phyloP scores from a whole-genome alignment of 2,888 invertebrate species.

The Chromoteleia sp. region DNA sequence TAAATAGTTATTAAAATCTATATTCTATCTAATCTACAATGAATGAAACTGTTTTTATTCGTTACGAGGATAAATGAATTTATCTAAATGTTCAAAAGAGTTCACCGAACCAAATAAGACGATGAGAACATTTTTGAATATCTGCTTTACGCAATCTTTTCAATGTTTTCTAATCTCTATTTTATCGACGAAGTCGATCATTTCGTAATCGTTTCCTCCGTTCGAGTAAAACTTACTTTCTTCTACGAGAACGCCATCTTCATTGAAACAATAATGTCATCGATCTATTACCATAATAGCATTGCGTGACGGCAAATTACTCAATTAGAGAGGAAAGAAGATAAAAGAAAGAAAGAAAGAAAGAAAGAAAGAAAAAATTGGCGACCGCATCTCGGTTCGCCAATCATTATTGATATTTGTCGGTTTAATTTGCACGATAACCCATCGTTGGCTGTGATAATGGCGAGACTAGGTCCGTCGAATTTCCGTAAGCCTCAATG shows the following conservation, averaged over 20 bases:
- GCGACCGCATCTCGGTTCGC: neutral
- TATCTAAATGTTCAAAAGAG: no score
- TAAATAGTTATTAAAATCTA: no score
- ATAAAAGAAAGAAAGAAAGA: no score
- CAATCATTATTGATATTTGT: conserved; percentile 11
- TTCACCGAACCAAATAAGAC: no score
- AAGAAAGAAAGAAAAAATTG: neutral
- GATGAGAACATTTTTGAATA: no score
- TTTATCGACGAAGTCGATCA: no score
- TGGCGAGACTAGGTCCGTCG: neutral
- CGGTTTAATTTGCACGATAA: conserved; percentile 10
- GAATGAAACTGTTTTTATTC: no score
- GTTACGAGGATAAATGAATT: no score
- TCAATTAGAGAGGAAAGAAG: conserved; percentile 11
- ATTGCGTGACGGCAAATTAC: conserved; percentile 21
- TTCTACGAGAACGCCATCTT: neutral
- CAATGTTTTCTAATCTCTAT: no score
- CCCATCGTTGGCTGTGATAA: conserved; percentile 1
- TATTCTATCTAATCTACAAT: no score
- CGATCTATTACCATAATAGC: conserved; percentile 23
- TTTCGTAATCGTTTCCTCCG: neutral
- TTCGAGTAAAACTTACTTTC: neutral
- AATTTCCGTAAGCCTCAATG: conserved; percentile 4
- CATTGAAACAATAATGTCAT: conserved; percentile 1
- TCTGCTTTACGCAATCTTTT: no score